A percentile compares a stretch with the other conserved stretches of the same genome.
phyloP scores from a whole-genome alignment of 2,888 invertebrate species.

The Tipula confusa region DNA sequence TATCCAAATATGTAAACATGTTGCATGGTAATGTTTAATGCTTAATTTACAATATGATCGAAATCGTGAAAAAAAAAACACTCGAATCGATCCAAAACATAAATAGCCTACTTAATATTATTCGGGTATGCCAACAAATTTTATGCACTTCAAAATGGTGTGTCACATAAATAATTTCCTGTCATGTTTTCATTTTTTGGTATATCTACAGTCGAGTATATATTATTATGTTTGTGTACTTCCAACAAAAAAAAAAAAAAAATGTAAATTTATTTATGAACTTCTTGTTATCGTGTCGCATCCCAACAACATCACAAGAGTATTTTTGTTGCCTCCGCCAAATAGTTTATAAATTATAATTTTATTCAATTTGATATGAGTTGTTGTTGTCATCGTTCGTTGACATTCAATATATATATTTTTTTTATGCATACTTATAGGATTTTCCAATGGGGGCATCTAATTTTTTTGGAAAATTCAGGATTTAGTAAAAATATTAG shows the following conservation, averaged over 20 bases:
- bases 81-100: too few relatives aligned
- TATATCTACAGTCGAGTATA: neutral
- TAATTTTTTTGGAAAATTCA: too few relatives aligned
- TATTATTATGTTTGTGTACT: neutral
- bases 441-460: too few relatives aligned
- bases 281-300: neutral
- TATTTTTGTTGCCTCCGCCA: neutral
- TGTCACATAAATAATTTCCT: neutral
- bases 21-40: too few relatives aligned
- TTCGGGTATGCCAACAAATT: neutral
- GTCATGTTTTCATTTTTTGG: neutral
- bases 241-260: neutral
- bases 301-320: neutral
- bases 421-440: too few relatives aligned
- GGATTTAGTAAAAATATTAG: too few relatives aligned
- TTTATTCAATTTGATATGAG: neutral
- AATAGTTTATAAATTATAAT: slow-evolving; percentile 20
- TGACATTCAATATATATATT: neutral
- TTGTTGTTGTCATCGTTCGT: neutral
- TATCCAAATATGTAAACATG: too few relatives aligned
- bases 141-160: neutral
- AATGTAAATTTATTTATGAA: neutral
- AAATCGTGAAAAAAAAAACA: too few relatives aligned
- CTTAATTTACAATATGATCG: too few relatives aligned
- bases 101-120: too few relatives aligned